These are phyloP conservation scores for Trachurus trachurus DNA, from an alignment of 2,797 vertebrate genomes.

Conservation along the genomic window DNA sequence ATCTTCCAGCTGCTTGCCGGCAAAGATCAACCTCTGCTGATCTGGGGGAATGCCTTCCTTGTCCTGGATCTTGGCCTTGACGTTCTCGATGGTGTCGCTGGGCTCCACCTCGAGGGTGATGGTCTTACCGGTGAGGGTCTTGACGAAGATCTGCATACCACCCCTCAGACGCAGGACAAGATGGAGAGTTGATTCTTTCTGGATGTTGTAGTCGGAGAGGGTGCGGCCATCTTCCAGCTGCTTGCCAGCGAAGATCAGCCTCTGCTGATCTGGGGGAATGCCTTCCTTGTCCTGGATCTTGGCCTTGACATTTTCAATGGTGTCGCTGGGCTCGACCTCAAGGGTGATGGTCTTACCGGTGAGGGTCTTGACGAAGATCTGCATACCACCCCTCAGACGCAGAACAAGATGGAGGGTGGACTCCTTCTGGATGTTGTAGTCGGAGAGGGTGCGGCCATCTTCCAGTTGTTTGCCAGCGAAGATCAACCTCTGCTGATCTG, in stretches of 20 bases:
- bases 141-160: constrained; percentile 65
- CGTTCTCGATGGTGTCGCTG: constrained; percentile 59
- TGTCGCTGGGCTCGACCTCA: constrained; percentile 84
- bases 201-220: constrained; percentile 65
- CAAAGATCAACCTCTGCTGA: constrained; percentile 70
- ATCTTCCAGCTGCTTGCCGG: constrained; percentile 59
- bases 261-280: constrained; percentile 86
- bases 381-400: constrained; percentile 72
- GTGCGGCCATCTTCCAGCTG: constrained; percentile 66
- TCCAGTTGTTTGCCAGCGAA: constrained; percentile 76
- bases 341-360: constrained; percentile 82
- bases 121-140: constrained; percentile 66
- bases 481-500: constrained; percentile 75
- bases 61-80: constrained; percentile 62
- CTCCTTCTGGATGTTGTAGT: constrained; percentile 86
- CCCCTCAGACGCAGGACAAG: constrained; percentile 80
- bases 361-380: constrained; percentile 71
- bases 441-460: constrained; percentile 74
- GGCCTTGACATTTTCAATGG: constrained; percentile 84
- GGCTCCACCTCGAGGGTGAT: constrained; percentile 64
- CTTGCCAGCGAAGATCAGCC: constrained; percentile 62
- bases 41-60: constrained; percentile 67
- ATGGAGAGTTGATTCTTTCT: constrained; percentile 58
- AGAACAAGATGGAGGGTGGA: constrained; percentile 70
- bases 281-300: constrained; percentile 86